Conservation (phyloP, 2,113 vertebrate genomes). For the Alces alces region DNA sequence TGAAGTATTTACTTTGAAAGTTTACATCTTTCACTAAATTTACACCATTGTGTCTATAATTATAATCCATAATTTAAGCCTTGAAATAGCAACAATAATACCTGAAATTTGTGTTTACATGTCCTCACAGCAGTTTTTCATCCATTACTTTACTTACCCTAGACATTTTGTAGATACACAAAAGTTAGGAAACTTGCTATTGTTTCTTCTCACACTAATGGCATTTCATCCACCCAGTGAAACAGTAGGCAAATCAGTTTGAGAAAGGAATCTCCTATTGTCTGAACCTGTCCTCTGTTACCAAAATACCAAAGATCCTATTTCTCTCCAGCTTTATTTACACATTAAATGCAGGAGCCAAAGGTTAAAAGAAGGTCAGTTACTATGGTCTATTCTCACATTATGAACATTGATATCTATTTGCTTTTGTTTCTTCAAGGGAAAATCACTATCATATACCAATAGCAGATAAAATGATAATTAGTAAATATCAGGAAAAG, state of each 20-base stretch:
- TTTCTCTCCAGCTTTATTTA: constrained; percentile 35
- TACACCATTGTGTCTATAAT: background rate
- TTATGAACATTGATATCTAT: background rate
- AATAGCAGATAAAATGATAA: background rate
- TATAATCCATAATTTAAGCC: background rate
- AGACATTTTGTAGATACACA: background rate
- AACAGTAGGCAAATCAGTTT: background rate
- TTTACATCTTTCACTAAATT: background rate
- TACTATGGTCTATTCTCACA: background rate
- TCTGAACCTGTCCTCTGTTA: background rate
- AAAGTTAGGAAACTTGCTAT: background rate
- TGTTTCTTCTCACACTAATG: background rate
- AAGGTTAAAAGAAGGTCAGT: constrained; percentile 1
- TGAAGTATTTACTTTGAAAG: background rate
- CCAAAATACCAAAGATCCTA: constrained; percentile 34
- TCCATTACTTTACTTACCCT: background rate
- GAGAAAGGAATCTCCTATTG: background rate
- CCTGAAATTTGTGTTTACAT: background rate
- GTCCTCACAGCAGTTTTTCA: background rate
- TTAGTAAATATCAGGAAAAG: background rate
- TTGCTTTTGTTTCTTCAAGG: constrained; percentile 10
- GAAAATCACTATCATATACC: background rate
- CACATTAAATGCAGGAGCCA: background rate
- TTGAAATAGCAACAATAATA: background rate
- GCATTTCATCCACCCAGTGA: background rate